Base-by-base conservation (phyloP, 2,888 invertebrate species). In the Elaeidobius kamerunicus region DNA sequence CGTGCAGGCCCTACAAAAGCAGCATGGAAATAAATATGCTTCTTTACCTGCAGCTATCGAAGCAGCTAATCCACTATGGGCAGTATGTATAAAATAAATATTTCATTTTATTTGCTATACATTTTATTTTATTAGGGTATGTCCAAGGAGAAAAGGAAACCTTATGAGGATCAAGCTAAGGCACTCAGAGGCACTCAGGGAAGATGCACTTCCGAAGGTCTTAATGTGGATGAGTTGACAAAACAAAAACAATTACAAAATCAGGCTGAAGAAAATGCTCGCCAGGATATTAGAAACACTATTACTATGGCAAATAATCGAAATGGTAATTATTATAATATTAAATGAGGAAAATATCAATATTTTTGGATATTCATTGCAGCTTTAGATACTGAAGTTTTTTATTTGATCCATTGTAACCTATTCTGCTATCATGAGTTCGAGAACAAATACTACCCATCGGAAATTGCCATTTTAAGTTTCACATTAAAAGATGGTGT, bases 401-500 rank as follows among this genome's bases (percentile, higher is more conserved):
- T 67, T 45, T 63, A 61, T 18, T 50, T 67, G 2, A 62, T 68
- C 19, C 63, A 67, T 45, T 45, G 64, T 2, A 68, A 68, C 39
- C 60, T 54, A n/a, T 66, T 67, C 39, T 60, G 61, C 39, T 60
- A 60, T 39, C 52, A 53, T 40, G n/a, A n/a, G n/a, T 9, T 34
- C 4, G 5, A 52, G n/a, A 38, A 34, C 12, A 40, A 61, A 2
- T 55, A 61, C 38, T 64, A 51, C 34, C 65, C 66, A 2, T 65
- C 65, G 7, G 67, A 67, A 56, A 63, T 68, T 20, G 63, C 60
- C 1, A 57, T 66, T 4, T 27, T 62, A 2, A 55, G 53, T 19
- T 66, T 68, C 36, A 61, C 35, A 46, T 58, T 68, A n/a, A 56
- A 56, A 43, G 58, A 65, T 47, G 68, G 68, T 11, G 61, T 67